These are phyloP conservation scores for Ptilonorhynchus violaceus DNA, from an alignment of 2,113 vertebrate genomes.

Conservation along the genomic window DNA sequence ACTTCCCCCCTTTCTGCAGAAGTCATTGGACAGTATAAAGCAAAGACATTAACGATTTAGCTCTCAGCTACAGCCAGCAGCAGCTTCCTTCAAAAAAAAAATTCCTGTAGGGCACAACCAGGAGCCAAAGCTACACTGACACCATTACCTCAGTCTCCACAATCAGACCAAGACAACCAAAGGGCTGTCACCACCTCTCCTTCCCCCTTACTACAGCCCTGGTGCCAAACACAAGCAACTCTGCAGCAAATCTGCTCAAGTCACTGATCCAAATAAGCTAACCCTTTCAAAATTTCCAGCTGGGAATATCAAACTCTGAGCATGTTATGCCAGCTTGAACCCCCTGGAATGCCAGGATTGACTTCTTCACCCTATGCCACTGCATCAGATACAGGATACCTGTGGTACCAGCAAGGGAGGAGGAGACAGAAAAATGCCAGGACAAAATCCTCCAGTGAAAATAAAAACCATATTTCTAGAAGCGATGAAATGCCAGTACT, in stretches of 20 bases:
- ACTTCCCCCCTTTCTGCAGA: neutral
- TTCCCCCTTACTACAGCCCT: neutral
- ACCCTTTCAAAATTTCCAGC: neutral
- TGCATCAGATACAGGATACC: neutral
- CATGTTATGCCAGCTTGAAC: accelerated
- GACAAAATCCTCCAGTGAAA: neutral
- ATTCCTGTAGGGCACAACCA: neutral
- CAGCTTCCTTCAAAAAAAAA: neutral
- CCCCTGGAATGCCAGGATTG: neutral
- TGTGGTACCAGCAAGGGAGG: neutral
- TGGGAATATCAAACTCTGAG: neutral
- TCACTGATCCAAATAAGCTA: neutral
- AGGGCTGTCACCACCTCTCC: neutral
- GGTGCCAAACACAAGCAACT: neutral
- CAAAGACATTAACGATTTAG: neutral
- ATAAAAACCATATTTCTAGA: neutral
- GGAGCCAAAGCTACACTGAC: accelerated
- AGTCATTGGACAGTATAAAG: neutral
- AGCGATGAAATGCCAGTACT: slow-evolving; percentile 13
- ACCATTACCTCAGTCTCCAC: accelerated
- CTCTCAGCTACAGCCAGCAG: neutral
- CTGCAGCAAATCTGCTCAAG: neutral
- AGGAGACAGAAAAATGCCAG: neutral
- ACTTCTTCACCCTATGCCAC: neutral
- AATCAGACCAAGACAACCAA: accelerated